Evolutionary conservation across 1,140 invertebrate genomes (phyloP), one percentile per base, ranked within the genome.

Genomic region (Lepidostoma basale): DNA sequence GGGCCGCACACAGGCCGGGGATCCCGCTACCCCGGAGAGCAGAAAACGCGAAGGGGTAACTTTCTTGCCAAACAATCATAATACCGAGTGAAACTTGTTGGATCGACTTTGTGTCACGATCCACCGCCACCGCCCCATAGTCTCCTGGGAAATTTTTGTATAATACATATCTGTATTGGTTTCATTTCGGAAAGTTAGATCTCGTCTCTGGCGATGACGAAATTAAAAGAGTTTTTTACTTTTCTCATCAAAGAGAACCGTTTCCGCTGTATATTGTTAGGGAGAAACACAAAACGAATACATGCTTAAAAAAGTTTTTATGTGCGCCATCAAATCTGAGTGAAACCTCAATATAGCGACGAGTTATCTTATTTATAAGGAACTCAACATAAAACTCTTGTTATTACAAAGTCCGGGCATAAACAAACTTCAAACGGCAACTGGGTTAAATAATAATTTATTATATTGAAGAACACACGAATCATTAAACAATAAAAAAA

Each of bases 41-140:
- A 63, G 39, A 42, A 33, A 40, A 52, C 30, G 45, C 18, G 45
- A 23, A 16, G 62, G 47, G 62, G 64, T 42, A 40, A 71, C 65
- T 71, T 71, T 70, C 69, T 68, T 71, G 65, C 65, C 69, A 56
- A 71, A 67, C 69, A 71, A 71, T 67, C 69, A 67, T 71, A 71
- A 71, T 68, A 64, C 65, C 20, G 49, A 59, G 69, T 47, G 62
- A 71, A 70, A 71, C 69, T 71, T 67, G 16, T 36, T 20, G 58
- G 66, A 60, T 68, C 66, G 62, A 70, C 56, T 66, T 52, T 66
- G 64, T 62, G 69, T 67, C 69, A 56, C 67, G 60, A 69, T 62
- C 58, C 67, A 58, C 67, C 67, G n/a, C 30, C 67, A 9, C 18
- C 22, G 26, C 54, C 20, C 18, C 62, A 14, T 54, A 54, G 18